Conservation (phyloP, 2,888 invertebrate genomes). For the Atherix ibis region DNA sequence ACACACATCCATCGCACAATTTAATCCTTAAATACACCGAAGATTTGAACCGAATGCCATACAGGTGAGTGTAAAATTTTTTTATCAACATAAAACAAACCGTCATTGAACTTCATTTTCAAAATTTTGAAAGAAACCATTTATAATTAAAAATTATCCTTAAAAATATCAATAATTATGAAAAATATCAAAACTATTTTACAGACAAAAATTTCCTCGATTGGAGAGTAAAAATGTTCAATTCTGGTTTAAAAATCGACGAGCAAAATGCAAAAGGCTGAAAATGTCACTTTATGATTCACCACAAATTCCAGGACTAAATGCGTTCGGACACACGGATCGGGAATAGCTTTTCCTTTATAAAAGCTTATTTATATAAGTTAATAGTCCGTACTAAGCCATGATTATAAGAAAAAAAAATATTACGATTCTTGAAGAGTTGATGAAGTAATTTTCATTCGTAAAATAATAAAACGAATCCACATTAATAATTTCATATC, state of each 20-base stretch:
- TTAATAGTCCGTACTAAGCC: no score
- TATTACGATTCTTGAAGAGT: no score
- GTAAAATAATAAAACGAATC: no score
- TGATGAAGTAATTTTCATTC: conserved; percentile 2
- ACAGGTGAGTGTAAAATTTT: conserved; percentile 33
- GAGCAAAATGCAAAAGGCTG: conserved; percentile 94
- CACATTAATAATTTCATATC: no score
- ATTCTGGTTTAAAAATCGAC: conserved; percentile 98
- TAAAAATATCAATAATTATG: no score
- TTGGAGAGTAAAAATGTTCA: conserved; percentile 98
- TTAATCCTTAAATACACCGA: conserved; percentile 95
- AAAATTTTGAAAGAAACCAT: no score
- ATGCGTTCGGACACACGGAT: conserved; percentile 30
- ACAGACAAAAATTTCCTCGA: conserved; percentile 94
- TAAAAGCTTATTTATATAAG: not conserved
- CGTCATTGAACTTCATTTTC: no score
- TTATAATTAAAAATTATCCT: no score
- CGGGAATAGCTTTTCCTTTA: conserved; percentile 20
- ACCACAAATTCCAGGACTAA: conserved; percentile 24
- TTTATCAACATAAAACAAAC: no score
- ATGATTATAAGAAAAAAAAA: not conserved
- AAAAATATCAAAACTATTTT: no score
- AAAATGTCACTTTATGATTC: conserved; percentile 75
- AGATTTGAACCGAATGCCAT: conserved; percentile 91
- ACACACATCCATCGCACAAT: conserved; percentile 97